Evolutionary conservation across 2,113 vertebrate genomes (phyloP), one percentile per base, ranked within the genome.

Genomic region (Phalacrocorax brasilianus): DNA sequence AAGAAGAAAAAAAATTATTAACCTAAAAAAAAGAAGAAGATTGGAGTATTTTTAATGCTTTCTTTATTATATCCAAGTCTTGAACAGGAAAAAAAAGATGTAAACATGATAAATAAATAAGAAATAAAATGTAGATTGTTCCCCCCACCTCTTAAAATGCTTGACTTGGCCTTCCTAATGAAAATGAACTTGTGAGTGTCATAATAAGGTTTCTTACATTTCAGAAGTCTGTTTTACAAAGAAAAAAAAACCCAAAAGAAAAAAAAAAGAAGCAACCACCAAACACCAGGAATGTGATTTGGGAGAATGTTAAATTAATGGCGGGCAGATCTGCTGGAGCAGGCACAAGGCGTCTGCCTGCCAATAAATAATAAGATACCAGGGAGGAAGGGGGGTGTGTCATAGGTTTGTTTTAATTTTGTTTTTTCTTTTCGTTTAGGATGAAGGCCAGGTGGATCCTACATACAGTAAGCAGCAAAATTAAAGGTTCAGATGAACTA

Each of bases 61-160:
- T 96, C 92, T 95, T 97, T 97, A 96, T 98, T 98, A 97, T 96
- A 97, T 91, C 96, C 94, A 96, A 98, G 97, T 95, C 97, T 97
- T 93, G 74, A 97, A 97, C 88, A 97, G 97, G 45, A 47, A 47
- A 94, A 96, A 89, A 95, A 95, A 97, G 95, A 98, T 98, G 98
- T 98, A 98, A 98, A 98, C 98, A 98, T 98, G 98, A 97, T 95
- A 98, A 98, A 98, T 98, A 98, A 98, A 98, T 98, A 98, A 98
- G 98, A 97, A 98, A 98, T 97, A 97, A 98, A 97, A 97, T 78
- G 94, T 93, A 97, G 78, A 97, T 95, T 95, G 90, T 96, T 97
- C 96, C 95, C 95, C 95, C 92, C 95, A 91, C 93, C 93, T 94
- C 76, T 92, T 95, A 97, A 92, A 97, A 97, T 88, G 74, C 95